Conservation (phyloP, 2,797 vertebrate species). For the Merluccius polli region DNA sequence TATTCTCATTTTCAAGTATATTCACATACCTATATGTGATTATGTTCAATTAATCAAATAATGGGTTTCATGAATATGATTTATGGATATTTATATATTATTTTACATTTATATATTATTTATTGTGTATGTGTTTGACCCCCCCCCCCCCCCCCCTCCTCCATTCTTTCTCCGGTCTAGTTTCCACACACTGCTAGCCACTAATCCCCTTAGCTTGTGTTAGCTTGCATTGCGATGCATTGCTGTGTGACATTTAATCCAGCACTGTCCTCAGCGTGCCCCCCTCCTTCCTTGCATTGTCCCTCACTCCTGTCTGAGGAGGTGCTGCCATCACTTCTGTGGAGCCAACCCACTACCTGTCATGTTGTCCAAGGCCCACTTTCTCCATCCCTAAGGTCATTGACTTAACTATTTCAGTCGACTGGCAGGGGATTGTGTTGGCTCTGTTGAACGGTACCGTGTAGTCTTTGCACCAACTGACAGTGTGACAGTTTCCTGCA, state of each 20-base stretch:
- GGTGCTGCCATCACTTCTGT: not conserved
- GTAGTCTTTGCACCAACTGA: too few species aligned
- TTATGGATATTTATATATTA: not conserved
- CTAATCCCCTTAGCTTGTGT: not conserved
- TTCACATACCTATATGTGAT: not conserved
- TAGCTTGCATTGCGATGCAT: not conserved
- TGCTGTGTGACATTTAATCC: not conserved
- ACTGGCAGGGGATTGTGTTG: too few species aligned
- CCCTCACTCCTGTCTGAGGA: not conserved
- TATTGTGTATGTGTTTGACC: not conserved
- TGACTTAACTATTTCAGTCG: too few species aligned
- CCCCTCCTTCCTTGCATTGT: not conserved
- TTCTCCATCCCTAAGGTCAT: not conserved
- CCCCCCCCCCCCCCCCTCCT: not conserved
- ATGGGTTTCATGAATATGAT: not conserved
- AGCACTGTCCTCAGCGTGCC: not conserved
- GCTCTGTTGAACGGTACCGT: too few species aligned
- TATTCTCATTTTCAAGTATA: not conserved
- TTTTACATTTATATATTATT: too few species aligned
- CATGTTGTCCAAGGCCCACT: not conserved
- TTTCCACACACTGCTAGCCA: not conserved
- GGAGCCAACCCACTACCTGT: not conserved
- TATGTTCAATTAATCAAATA: not conserved
- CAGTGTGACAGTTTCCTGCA: too few species aligned
- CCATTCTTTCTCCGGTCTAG: not conserved